Evolutionary conservation across 1,140 invertebrate genomes (phyloP).

Genomic region (Procambarus virginalis): DNA sequence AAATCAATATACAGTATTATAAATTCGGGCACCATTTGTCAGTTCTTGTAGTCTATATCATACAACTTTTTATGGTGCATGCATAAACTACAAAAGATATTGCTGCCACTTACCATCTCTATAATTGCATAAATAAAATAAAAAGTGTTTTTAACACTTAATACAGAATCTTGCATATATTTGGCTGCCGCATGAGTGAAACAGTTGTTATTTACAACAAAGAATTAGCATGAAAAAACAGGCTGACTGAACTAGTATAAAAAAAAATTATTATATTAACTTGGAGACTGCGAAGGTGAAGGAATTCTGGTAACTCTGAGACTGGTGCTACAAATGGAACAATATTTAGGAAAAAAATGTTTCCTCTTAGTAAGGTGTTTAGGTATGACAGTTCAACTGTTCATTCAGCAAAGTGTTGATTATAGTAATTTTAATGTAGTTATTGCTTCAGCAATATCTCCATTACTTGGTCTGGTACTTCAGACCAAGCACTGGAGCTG

Average conservation of each 20-base stretch:
- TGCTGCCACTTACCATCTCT: not conserved
- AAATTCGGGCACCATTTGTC: not conserved
- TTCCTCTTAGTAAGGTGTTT: too few species aligned
- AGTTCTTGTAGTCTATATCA: not conserved
- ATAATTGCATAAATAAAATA: not conserved
- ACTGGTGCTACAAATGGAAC: not conserved
- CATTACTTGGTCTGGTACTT: too few species aligned
- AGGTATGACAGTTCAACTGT: not conserved
- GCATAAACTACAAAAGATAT: not conserved
- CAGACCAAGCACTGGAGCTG: too few species aligned
- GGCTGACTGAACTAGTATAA: too few species aligned
- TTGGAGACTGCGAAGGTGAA: too few species aligned
- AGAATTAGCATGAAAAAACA: not conserved
- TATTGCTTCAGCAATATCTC: too few species aligned
- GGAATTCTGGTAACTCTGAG: too few species aligned
- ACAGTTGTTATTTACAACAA: not conserved
- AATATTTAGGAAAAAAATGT: not conserved
- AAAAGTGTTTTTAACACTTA: not conserved
- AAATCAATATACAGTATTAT: not conserved
- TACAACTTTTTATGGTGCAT: not conserved
- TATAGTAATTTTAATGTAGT: conserved; percentile 5
- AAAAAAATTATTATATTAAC: too few species aligned
- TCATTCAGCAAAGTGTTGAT: not conserved
- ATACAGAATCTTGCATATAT: not conserved
- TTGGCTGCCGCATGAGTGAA: not conserved